Base-by-base conservation (phyloP, 37 sponge, comb jelly and placozoan species). In the Theonella swinhoei region DNA sequence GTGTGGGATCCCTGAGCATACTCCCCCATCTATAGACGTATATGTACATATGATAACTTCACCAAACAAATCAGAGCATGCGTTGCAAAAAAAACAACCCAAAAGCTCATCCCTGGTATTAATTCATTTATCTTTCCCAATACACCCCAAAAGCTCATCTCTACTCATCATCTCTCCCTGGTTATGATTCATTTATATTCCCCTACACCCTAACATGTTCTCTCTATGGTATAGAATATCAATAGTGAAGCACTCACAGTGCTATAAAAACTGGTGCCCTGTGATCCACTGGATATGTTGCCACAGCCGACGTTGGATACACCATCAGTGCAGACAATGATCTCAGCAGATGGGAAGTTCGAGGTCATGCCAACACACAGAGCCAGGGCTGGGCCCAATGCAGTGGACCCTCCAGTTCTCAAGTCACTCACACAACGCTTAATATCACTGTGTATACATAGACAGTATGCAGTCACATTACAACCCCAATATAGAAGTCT, bases 271-370 rank as follows among this genome's bases (percentile, higher is more conserved):
- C 67, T 72, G 5, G 67, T 40, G 38, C 62, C 84, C 2, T 37
- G 60, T n/a, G 40, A 22, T 3, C 85, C 72, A 0, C 74, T 60
- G 58, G 83, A 80, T 67, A 97, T 72, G 39, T 88, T 77, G 7
- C 97, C 97, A 35, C 94, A 84, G 32, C 95, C 97, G 24, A 87
- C 84, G 78, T 97, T 97, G 72, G 95, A 91, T 39, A 89, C 85
- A 0, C 97, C 97, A 32, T 97, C 97, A 4, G 97, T 97, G 68
- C 97, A 97, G 30, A 97, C 87, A 17, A 97, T 91, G 38, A 97
- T 87, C 72, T 97, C 97, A 25, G 90, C 87, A 3, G 93, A 86
- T 22, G 90, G 84, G 39, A 77, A 85, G 82, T 88, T 87, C 0
- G 90, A 87, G 28, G 92, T 85, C 79, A 97, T 84, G 28, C 92